Percentiles rank a stretch among this genome's conserved stretches.
Evolutionary conservation across 1,140 invertebrate species (phyloP).

Genomic region (Myzus persicae): DNA sequence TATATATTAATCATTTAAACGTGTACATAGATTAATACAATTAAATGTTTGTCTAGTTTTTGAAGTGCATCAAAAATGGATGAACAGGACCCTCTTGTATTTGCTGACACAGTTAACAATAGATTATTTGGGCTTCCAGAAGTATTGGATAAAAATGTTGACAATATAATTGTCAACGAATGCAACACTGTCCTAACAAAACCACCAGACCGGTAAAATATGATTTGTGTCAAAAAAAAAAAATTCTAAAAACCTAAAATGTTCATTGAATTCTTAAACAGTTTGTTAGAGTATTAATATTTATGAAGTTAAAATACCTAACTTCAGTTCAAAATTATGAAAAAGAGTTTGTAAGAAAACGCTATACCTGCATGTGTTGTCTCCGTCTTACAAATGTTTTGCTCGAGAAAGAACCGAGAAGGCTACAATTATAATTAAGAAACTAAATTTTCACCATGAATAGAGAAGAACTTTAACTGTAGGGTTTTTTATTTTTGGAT

Average conservation of each 20-base stretch:
- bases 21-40: not conserved
- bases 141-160: constrained; percentile 49
- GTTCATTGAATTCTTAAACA: not conserved
- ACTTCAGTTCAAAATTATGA: not conserved
- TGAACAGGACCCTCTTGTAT: not conserved
- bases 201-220: constrained; percentile 49
- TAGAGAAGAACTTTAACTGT: no score
- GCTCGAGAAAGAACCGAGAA: no score
- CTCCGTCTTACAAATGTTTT: no score
- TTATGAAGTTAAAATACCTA: not conserved
- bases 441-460: no score
- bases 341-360: no score
- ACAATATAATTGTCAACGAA: constrained; percentile 50
- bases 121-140: constrained; percentile 34
- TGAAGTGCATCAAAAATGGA: not conserved
- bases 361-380: no score
- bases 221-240: not conserved
- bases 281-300: not conserved
- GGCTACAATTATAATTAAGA: no score
- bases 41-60: not conserved
- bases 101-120: not conserved
- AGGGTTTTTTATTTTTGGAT: no score
- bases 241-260: not conserved
- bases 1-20: not conserved
- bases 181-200: not conserved